These are phyloP conservation scores for Vespertilio murinus DNA, from an alignment of 2,797 vertebrate species.

Conservation along the genomic window DNA sequence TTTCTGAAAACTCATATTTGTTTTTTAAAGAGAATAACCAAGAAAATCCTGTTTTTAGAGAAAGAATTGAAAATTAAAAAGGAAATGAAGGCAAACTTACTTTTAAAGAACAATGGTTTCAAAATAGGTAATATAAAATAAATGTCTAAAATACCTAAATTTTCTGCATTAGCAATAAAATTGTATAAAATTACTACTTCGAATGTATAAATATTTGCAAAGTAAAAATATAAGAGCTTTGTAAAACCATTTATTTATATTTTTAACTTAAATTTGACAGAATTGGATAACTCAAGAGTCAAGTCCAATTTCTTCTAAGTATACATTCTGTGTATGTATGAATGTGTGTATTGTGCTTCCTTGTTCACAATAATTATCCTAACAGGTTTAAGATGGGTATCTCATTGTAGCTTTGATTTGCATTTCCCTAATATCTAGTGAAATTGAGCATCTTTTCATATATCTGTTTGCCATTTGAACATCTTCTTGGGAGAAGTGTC, in stretches of 20 bases:
- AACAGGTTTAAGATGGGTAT: background rate
- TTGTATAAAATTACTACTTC: background rate
- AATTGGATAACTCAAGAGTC: background rate
- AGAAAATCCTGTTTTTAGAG: background rate
- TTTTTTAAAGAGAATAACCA: background rate
- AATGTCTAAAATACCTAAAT: background rate
- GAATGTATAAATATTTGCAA: background rate
- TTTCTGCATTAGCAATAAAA: constrained; percentile 19
- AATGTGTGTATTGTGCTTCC: background rate
- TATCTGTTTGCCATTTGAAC: background rate
- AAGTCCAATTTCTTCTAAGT: background rate
- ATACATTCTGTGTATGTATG: background rate
- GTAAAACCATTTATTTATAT: background rate
- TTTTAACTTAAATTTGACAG: background rate
- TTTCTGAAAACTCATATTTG: constrained; percentile 19
- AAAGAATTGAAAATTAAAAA: background rate
- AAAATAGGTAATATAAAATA: background rate
- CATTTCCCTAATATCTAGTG: background rate
- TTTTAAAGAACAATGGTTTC: background rate
- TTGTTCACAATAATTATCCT: background rate
- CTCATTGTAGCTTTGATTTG: background rate
- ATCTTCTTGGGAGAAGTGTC: background rate
- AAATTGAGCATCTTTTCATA: background rate
- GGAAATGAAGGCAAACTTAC: background rate
- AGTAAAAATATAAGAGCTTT: background rate